A percentile compares a stretch with the other conserved stretches of the same genome.
phyloP scores from a whole-genome alignment of 2,113 vertebrate species.

The Festucalex cinctus region DNA sequence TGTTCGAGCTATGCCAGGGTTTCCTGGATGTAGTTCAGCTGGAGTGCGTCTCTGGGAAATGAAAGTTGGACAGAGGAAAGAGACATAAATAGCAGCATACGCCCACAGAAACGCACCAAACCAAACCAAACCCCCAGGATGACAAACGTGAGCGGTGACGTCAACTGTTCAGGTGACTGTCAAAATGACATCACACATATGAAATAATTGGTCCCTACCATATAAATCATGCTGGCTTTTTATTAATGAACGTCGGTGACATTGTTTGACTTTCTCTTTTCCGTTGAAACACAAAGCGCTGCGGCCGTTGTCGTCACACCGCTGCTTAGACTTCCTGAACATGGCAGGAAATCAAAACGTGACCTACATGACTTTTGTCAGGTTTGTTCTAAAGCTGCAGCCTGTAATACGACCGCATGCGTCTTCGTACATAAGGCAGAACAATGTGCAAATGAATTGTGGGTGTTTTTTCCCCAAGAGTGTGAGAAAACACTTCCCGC shows the following conservation, averaged over 20 bases:
- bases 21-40: constrained; percentile 35
- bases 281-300: constrained; percentile 38
- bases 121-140: background rate
- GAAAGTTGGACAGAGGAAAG: background rate
- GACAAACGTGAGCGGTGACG: constrained; percentile 3
- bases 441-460: constrained; percentile 5
- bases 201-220: constrained; percentile 8
- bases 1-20: constrained; percentile 19
- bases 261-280: constrained; percentile 44
- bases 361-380: constrained; percentile 2
- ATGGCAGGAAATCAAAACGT: constrained; percentile 51
- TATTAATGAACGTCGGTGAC: constrained; percentile 21
- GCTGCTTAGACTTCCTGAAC: constrained; percentile 49
- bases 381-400: constrained; percentile 16
- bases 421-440: constrained; percentile 15
- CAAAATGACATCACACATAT: constrained; percentile 32
- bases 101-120: background rate
- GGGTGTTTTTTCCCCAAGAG: constrained; percentile 44
- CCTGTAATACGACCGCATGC: constrained; percentile 16
- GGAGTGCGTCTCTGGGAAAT: constrained; percentile 15
- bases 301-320: constrained; percentile 38
- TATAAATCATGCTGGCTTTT: constrained; percentile 16
- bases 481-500: constrained; percentile 70
- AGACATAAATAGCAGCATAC: constrained; percentile 7
- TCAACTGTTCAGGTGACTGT: constrained; percentile 8